Evolutionary conservation across 1,140 invertebrate species (phyloP), one percentile per base, ranked within the genome.

Genomic region (Ditylenchus dipsaci): DNA sequence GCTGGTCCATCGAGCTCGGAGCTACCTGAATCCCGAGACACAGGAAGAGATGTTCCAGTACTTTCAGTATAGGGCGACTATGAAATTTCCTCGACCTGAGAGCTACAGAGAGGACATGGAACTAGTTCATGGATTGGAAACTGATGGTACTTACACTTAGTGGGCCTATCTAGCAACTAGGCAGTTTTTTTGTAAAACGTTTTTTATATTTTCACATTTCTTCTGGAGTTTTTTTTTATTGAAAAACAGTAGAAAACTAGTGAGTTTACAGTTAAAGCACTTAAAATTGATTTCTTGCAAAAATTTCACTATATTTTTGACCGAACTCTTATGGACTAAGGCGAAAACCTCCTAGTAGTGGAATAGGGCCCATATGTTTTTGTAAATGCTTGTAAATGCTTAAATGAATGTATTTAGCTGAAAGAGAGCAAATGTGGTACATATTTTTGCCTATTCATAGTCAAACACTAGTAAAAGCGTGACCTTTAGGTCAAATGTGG

Each of bases 61-160:
- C 33, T 81, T 79, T 65, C 79, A 80, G 49, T 81, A 82, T 56
- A 70, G 73, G 47, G 79, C 76, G 0, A 63, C 59, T 0, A 66
- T 78, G 59, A 70, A 74, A 47, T 67, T 65, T 49, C 75, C 75
- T 19, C 27, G 74, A 5, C 75, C 75, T n/a, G 75, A 76, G 56
- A 68, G 68, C 21, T 76, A 77, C 49, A 59, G 75, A 30, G 75
- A 76, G 62, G 75, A 76, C 53, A 69, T 76, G 75, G 73, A 77
- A 71, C 33, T 76, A 21, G 74, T 65, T 8, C 53, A 63, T 19
- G 71, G 82, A 45, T 45, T 81, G n/a, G 57, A 70, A n/a, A 75
- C 67, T n/a, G 71, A 65, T 63, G 58, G 49, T 53, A 53, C 3
- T 38, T n/a, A n/a, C n/a, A n/a, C n/a, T n/a, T n/a, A n/a, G n/a